A percentile compares a stretch with the other conserved stretches of the same genome.
These are phyloP conservation scores for Scaptomyza polygonia DNA, from an alignment of 2,888 invertebrate genomes.

Conservation along the genomic window DNA sequence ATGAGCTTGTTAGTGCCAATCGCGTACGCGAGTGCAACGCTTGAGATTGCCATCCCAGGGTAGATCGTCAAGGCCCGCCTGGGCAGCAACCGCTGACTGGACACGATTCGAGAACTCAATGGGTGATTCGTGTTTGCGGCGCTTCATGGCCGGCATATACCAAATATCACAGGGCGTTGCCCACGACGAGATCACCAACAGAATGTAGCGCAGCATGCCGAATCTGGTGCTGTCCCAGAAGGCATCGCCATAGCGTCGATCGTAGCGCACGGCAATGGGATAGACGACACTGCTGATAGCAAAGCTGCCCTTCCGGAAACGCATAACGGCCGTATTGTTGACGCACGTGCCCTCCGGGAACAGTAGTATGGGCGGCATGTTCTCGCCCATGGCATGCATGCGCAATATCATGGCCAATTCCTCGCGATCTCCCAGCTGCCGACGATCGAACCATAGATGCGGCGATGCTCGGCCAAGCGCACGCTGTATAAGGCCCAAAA, in stretches of 20 bases:
- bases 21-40: slow-evolving; percentile 49
- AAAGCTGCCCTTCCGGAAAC: slow-evolving; percentile 99
- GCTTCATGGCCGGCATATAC: slow-evolving; percentile 53
- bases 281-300: slow-evolving; percentile 97
- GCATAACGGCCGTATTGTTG: slow-evolving; percentile 99
- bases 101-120: slow-evolving; percentile 58
- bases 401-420: slow-evolving; percentile 93
- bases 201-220: slow-evolving; percentile 62
- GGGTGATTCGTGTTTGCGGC: slow-evolving; percentile 30
- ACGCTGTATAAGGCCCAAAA: slow-evolving; percentile 94
- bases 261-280: slow-evolving; percentile 97
- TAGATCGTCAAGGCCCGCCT: slow-evolving; percentile 49
- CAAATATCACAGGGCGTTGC: slow-evolving; percentile 61
- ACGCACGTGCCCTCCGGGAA: slow-evolving; percentile 99
- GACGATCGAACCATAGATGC: slow-evolving; percentile 99
- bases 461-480: slow-evolving; percentile 95
- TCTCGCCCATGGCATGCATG: slow-evolving; percentile 93
- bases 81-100: slow-evolving; percentile 54
- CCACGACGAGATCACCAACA: slow-evolving; percentile 61
- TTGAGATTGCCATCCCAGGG: slow-evolving; percentile 70
- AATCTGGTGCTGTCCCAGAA: slow-evolving; percentile 65
- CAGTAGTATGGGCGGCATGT: slow-evolving; percentile 97
- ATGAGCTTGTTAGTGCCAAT: slow-evolving; percentile 37
- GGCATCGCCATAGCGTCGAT: slow-evolving; percentile 65
- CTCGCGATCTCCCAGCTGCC: slow-evolving; percentile 94